These are phyloP conservation scores for Dicrurus megarhynchus DNA, from an alignment of 2,113 vertebrate genomes.

Conservation along the genomic window DNA sequence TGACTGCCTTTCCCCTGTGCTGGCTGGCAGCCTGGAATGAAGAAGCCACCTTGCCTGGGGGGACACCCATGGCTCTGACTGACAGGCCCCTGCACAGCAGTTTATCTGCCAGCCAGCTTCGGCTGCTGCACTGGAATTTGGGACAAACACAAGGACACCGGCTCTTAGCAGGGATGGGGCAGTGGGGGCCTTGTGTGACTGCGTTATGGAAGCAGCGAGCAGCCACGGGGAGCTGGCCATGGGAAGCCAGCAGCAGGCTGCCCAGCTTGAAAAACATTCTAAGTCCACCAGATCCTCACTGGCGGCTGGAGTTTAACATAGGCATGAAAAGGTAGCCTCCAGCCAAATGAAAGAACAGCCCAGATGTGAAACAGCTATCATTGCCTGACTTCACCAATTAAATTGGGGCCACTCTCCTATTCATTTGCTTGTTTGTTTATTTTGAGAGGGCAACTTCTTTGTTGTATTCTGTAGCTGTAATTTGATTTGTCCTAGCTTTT, in stretches of 20 bases:
- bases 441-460: constrained; percentile 15
- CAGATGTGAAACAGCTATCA: not conserved
- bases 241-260: not conserved
- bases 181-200: rapidly evolving
- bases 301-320: not conserved
- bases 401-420: not conserved
- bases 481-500: constrained; percentile 40
- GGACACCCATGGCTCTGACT: not conserved
- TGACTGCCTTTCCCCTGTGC: not conserved
- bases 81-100: not conserved
- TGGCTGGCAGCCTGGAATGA: not conserved
- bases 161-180: not conserved
- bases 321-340: not conserved
- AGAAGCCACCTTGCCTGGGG: not conserved
- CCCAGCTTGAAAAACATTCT: not conserved
- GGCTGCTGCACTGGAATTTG: not conserved
- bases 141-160: not conserved
- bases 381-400: not conserved
- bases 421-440: constrained; percentile 27
- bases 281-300: not conserved
- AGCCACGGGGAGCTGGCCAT: rapidly evolving
- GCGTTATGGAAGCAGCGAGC: not conserved
- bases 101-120: not conserved
- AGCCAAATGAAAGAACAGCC: not conserved
- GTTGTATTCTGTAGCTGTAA: not conserved